Evolutionary conservation across 1,140 invertebrate genomes (phyloP).

Genomic region (Calephelis virginiensis): DNA sequence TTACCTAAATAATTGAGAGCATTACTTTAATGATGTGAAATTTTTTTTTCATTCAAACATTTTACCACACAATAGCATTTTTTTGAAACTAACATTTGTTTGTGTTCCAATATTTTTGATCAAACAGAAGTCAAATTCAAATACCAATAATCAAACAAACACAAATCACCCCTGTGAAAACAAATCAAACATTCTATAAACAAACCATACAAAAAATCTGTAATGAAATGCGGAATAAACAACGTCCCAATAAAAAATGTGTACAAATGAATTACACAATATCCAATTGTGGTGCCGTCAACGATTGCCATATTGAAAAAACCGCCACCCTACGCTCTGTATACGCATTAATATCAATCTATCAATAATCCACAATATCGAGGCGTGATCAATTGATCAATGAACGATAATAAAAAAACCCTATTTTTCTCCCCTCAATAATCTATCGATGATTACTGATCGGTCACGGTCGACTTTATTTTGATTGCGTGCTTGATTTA

Average conservation of each 20-base stretch:
- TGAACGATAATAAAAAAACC: conserved; percentile 56
- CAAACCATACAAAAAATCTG: conserved; percentile 43
- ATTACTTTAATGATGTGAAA: no score
- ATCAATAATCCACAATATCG: conserved; percentile 69
- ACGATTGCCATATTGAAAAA: conserved; percentile 59
- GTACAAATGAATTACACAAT: conserved; percentile 59
- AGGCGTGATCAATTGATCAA: conserved; percentile 74
- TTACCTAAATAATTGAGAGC: no score
- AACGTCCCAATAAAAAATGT: conserved; percentile 49
- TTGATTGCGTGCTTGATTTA: conserved; percentile 52
- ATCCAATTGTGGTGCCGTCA: conserved; percentile 63
- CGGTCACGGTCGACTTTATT: conserved; percentile 51
- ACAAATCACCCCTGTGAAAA: conserved; percentile 31
- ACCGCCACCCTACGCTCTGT: conserved; percentile 51
- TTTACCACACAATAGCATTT: no score
- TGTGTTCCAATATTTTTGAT: background rate
- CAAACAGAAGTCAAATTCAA: conserved; percentile 3
- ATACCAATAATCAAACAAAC: conserved; percentile 1
- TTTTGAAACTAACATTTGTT: no score
- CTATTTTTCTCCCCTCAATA: conserved; percentile 49
- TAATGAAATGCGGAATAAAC: conserved; percentile 46
- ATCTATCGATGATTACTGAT: conserved; percentile 60
- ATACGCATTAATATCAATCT: conserved; percentile 67
- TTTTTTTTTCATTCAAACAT: no score
- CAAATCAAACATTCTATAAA: conserved; percentile 49